Percentiles rank a stretch among this genome's conserved stretches.
These are phyloP conservation scores for Metaphire vulgaris DNA, from an alignment of 1,140 invertebrate genomes.

Conservation along the genomic window DNA sequence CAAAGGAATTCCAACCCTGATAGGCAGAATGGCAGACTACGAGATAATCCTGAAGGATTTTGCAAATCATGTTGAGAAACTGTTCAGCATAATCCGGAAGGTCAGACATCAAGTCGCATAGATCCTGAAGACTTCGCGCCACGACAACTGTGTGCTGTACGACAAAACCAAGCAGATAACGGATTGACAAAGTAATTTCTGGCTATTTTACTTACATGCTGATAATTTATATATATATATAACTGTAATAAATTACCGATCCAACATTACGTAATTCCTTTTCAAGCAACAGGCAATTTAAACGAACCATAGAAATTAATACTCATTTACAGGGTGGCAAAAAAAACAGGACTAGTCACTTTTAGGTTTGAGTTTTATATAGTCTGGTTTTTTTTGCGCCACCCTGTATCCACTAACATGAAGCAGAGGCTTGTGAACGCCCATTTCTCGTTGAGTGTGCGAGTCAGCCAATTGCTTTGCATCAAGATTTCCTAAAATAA, in stretches of 20 bases:
- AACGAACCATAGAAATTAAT: too few relatives aligned
- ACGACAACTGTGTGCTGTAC: constrained; percentile 66
- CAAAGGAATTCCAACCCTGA: constrained; percentile 52
- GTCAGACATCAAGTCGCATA: constrained; percentile 63
- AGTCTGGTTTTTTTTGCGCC: too few relatives aligned
- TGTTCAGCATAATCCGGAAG: constrained; percentile 66
- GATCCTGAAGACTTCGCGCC: constrained; percentile 63
- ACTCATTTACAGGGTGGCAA: too few relatives aligned
- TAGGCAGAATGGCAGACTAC: constrained; percentile 71
- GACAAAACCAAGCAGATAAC: constrained; percentile 6
- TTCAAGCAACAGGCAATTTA: too few relatives aligned
- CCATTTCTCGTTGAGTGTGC: constrained; percentile 61
- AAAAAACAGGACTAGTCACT: too few relatives aligned
- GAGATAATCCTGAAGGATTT: constrained; percentile 64
- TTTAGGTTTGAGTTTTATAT: too few relatives aligned
- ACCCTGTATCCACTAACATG: too few relatives aligned
- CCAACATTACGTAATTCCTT: too few relatives aligned
- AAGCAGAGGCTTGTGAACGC: constrained; percentile 62
- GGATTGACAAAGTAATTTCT: too few relatives aligned
- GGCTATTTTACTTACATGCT: too few relatives aligned
- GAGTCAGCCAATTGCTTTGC: constrained; percentile 65
- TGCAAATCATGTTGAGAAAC: constrained; percentile 64
- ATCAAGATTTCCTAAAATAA: constrained; percentile 56
- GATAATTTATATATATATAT: too few relatives aligned
- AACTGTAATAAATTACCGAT: too few relatives aligned